phyloP scores from a whole-genome alignment of 2,113 vertebrate genomes.

The Taurulus bubalis region DNA sequence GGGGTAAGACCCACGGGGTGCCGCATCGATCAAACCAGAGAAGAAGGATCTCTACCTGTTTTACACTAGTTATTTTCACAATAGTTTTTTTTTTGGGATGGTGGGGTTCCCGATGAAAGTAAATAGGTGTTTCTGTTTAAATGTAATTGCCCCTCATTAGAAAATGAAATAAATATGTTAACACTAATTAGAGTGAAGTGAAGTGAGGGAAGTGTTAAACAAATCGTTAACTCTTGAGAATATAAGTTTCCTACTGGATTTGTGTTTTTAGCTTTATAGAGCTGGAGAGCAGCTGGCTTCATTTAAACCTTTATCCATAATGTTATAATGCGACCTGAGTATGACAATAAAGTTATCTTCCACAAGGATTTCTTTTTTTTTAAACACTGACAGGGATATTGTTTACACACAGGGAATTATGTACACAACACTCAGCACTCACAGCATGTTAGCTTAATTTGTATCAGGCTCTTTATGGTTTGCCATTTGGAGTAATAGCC shows the following conservation, averaged over 20 bases:
- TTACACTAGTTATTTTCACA: not conserved
- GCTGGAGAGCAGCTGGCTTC: not conserved
- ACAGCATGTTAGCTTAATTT: slow-evolving; percentile 23
- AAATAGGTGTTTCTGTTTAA: not conserved
- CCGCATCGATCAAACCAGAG: slow-evolving; percentile 64
- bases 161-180: not conserved
- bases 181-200: not conserved
- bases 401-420: not conserved
- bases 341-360: too few relatives aligned
- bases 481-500: slow-evolving; percentile 37
- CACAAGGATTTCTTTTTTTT: too few relatives aligned
- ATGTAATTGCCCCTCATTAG: not conserved
- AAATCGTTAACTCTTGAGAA: too few relatives aligned
- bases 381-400: too few relatives aligned
- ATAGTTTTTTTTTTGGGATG: not conserved
- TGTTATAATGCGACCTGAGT: not conserved
- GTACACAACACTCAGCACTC: not conserved
- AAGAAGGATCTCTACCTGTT: slow-evolving; percentile 45
- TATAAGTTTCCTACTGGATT: too few relatives aligned
- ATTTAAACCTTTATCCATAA: not conserved
- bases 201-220: not conserved
- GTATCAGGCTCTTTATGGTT: slow-evolving; percentile 54
- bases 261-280: too few relatives aligned
- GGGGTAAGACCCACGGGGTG: slow-evolving; percentile 69
- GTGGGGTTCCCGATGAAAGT: not conserved